Evolutionary conservation across 2,797 vertebrate species (phyloP), one percentile per base, ranked within the genome.

Genomic region (Lophius americanus): DNA sequence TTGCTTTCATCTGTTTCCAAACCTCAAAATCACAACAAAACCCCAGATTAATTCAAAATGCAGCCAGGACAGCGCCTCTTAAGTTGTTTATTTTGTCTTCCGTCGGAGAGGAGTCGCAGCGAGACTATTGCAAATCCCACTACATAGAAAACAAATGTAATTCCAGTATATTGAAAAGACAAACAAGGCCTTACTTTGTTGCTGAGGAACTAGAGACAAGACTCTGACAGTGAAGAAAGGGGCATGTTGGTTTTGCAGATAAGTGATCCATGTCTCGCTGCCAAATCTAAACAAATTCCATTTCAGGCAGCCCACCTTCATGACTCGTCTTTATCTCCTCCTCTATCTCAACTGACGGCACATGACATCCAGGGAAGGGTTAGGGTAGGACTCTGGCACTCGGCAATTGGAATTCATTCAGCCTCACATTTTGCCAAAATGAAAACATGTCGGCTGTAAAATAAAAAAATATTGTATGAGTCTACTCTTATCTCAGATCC

Each of bases 231-330:
- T 60, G 79, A 86, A 86, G 81, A 92, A 85, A 89, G 80, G 83
- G 76, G 68, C 87, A 79, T 93, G 92, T 93, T 93, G 82, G 85
- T 91, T 93, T 91, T 90, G 82, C 73, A 90, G 92, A 93, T 92
- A 92, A 93, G 90, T 92, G 88, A 92, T 91, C 89, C 76, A 39
- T 78, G 88, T 89, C 86, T 76, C 46, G 43, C 85, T 90, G 91
- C 92, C 92, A 94, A 93, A 93, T 78, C 86, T 90, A 92, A 93
- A 94, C 91, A 92, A 93, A 94, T 93, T 94, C 93, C 93, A 90
- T 92, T 85, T 92, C 87, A 88, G 89, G 90, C 87, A 91, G 87
- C 89, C 92, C 89, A 91, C 90, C 89, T 93, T 84, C 74, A 71
- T 60, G 73, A 75, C 83, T 85, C 64, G 63, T 82, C 83, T 75